A percentile compares a stretch with the other conserved stretches of the same genome.
Conservation (phyloP, 2,797 vertebrate genomes). For the Poecile montanus region DNA sequence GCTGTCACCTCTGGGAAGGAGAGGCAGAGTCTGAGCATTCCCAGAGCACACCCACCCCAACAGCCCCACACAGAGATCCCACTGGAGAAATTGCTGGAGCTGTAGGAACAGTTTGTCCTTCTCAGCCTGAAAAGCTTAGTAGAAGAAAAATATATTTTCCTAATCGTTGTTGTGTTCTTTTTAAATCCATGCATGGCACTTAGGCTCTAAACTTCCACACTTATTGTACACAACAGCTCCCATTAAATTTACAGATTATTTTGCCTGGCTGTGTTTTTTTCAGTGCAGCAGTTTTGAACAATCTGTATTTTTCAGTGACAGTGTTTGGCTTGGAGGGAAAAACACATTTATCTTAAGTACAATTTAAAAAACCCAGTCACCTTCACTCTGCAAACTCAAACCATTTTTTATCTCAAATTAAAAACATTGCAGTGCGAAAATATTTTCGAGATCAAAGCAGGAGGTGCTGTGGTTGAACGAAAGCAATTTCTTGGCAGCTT, state of each 20-base stretch:
- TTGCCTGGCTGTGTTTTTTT: not conserved
- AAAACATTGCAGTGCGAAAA: not conserved
- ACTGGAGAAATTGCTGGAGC: not conserved
- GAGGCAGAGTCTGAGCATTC: not conserved
- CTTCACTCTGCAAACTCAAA: not conserved
- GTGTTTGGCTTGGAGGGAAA: not conserved
- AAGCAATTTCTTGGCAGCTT: not conserved
- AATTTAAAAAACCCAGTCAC: not conserved
- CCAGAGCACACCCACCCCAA: not conserved
- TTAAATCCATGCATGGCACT: rapidly evolving
- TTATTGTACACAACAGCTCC: not conserved
- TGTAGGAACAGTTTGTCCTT: not conserved
- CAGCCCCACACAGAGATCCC: not conserved
- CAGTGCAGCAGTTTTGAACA: not conserved
- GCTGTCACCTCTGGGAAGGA: not conserved
- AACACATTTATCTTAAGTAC: not conserved
- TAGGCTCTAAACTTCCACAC: not conserved
- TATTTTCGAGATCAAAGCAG: not conserved
- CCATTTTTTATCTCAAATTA: not conserved
- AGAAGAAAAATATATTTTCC: not conserved
- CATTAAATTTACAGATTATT: not conserved
- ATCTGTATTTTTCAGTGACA: not conserved
- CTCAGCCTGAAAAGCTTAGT: not conserved
- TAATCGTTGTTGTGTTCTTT: not conserved
- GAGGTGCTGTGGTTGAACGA: not conserved